These are phyloP conservation scores for Uropetala carovei DNA, from an alignment of 2,888 invertebrate genomes.

Conservation along the genomic window DNA sequence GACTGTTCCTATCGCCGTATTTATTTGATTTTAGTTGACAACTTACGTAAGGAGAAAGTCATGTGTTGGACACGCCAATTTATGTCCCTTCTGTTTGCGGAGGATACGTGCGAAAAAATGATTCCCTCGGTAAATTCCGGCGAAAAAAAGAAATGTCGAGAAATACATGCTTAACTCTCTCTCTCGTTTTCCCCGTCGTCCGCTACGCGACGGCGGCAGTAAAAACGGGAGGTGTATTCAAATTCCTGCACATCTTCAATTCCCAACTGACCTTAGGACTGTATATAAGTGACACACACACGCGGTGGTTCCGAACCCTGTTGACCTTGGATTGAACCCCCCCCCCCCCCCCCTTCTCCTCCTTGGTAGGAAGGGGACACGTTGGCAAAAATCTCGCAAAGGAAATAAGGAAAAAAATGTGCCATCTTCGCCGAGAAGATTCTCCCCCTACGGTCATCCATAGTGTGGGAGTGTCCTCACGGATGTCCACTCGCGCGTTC, in stretches of 20 bases:
- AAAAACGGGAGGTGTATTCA: background rate
- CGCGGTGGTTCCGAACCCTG: background rate
- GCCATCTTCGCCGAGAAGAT: background rate
- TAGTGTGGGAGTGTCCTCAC: background rate
- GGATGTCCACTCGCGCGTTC: too few species aligned
- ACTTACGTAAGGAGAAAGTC: too few species aligned
- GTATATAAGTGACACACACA: slow-evolving; percentile 5
- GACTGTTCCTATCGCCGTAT: too few species aligned
- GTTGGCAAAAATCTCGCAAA: background rate
- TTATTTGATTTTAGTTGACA: too few species aligned
- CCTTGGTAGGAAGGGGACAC: background rate
- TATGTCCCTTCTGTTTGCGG: too few species aligned
- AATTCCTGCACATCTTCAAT: slow-evolving; percentile 53
- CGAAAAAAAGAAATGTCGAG: background rate
- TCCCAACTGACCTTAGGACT: slow-evolving; percentile 20
- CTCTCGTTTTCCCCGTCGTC: background rate
- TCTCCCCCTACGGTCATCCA: background rate
- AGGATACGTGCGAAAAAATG: too few species aligned
- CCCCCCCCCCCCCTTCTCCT: background rate
- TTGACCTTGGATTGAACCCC: slow-evolving; percentile 16
- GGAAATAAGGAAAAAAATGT: background rate
- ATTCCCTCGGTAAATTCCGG: too few species aligned
- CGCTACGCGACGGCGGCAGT: background rate
- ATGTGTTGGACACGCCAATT: too few species aligned
- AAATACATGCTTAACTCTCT: background rate